These are phyloP conservation scores for Callyntrura guangdongensis DNA, from an alignment of 2,888 invertebrate genomes.

Conservation along the genomic window DNA sequence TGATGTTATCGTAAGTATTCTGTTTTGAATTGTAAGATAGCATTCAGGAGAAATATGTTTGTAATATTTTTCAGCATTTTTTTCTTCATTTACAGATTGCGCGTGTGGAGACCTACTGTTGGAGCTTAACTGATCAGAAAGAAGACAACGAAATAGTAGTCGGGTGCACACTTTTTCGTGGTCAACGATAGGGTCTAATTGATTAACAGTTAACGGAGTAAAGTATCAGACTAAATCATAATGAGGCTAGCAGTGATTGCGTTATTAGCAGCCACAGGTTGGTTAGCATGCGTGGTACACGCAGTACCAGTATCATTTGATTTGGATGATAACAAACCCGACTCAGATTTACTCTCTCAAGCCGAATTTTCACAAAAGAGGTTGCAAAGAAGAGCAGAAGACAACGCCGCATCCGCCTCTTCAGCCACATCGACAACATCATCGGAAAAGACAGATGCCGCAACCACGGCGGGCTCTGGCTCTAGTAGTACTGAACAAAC, in stretches of 20 bases:
- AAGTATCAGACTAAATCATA: constrained; percentile 31
- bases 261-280: constrained; percentile 78
- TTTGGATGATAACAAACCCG: constrained; percentile 80
- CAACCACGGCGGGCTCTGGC: constrained; percentile 71
- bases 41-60: background rate
- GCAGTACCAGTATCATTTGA: constrained; percentile 84
- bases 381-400: constrained; percentile 82
- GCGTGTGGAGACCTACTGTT: constrained; percentile 26
- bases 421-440: constrained; percentile 69
- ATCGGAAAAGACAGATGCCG: constrained; percentile 73
- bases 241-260: constrained; percentile 82
- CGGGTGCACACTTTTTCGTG: constrained; percentile 7
- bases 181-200: constrained; percentile 34
- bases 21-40: background rate
- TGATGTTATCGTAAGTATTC: too few relatives aligned
- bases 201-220: constrained; percentile 8
- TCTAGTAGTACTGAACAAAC: constrained; percentile 80
- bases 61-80: too few relatives aligned
- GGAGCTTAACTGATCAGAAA: background rate
- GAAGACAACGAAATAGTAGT: constrained; percentile 15
- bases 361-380: constrained; percentile 82
- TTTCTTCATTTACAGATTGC: constrained; percentile 31
- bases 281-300: constrained; percentile 64
- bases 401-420: constrained; percentile 66
- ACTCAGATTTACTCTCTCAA: constrained; percentile 84